Evolutionary conservation across 2,888 invertebrate species (phyloP).

Genomic region (Prosopocoilus inquinatus): DNA sequence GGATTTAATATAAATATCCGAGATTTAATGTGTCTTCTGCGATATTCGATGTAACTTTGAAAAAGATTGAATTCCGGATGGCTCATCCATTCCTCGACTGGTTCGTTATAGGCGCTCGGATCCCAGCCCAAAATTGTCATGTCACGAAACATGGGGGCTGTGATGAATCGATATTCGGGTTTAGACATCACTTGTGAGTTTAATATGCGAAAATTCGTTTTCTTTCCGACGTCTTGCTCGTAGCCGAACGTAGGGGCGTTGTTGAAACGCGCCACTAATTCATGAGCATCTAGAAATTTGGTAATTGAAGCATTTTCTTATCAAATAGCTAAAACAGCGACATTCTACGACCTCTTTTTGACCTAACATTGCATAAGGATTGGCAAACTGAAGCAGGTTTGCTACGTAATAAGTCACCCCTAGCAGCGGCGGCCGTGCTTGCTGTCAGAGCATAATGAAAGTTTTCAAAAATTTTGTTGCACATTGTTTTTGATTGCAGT

Average conservation of each 20-base stretch:
- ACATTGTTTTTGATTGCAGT: too few species aligned
- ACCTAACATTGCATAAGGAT: too few species aligned
- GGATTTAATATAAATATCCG: conserved; percentile 74
- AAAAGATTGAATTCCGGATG: conserved; percentile 78
- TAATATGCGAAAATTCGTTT: conserved; percentile 76
- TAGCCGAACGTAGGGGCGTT: conserved; percentile 77
- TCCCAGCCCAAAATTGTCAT: conserved; percentile 80
- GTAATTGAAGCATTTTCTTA: too few species aligned
- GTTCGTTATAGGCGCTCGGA: conserved; percentile 74
- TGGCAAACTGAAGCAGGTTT: too few species aligned
- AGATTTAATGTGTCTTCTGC: conserved; percentile 60
- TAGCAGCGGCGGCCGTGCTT: too few species aligned
- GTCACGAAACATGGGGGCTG: conserved; percentile 66
- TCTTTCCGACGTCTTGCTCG: conserved; percentile 75
- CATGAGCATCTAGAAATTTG: conserved; percentile 71
- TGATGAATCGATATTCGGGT: conserved; percentile 69
- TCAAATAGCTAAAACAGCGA: too few species aligned
- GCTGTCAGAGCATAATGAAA: too few species aligned
- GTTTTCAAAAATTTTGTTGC: too few species aligned
- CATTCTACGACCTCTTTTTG: too few species aligned
- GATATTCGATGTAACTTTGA: conserved; percentile 69
- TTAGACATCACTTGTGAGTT: conserved; percentile 84
- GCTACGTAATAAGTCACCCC: too few species aligned
- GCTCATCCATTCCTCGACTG: conserved; percentile 70
- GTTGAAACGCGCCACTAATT: conserved; percentile 81